These are phyloP conservation scores for Byasa hedistus DNA, from an alignment of 2,888 invertebrate species.

Conservation along the genomic window DNA sequence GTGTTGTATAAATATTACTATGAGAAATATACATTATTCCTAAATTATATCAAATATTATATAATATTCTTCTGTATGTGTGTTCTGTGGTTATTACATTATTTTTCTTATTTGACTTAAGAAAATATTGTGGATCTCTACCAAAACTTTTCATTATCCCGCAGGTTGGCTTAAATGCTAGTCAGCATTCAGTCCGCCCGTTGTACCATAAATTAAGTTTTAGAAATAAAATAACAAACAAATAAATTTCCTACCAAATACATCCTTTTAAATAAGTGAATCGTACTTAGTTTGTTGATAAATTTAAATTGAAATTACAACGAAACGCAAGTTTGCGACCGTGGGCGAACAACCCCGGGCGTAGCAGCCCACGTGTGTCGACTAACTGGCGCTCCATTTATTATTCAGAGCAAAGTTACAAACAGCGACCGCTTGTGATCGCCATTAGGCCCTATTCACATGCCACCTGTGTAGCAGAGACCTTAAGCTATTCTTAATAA, in stretches of 20 bases:
- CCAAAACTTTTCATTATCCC: no score
- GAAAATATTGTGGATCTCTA: no score
- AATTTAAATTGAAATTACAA: slow-evolving; percentile 15
- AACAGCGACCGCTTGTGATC: slow-evolving; percentile 42
- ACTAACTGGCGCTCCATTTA: slow-evolving; percentile 49
- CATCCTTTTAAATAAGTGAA: not conserved
- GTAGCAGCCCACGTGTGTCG: slow-evolving; percentile 46
- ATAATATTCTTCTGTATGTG: no score
- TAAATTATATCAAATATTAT: no score
- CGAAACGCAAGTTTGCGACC: slow-evolving; percentile 41
- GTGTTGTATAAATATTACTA: no score
- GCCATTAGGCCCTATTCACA: slow-evolving; percentile 38
- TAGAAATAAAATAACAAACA: not conserved
- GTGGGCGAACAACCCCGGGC: slow-evolving; percentile 33
- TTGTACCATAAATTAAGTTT: no score
- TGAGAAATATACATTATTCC: no score
- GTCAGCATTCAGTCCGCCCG: no score
- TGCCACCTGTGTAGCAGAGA: slow-evolving; percentile 12
- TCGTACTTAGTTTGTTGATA: not conserved
- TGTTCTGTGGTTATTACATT: no score
- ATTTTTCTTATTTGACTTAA: no score
- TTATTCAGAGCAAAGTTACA: slow-evolving; percentile 50
- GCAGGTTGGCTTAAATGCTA: no score
- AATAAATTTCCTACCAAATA: not conserved
- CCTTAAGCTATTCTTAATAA: slow-evolving; percentile 5